A percentile compares a stretch with the other conserved stretches of the same genome.
Conservation (phyloP, 64 coral and sea anemone species). For the Hydrozoanthus tunicans region DNA sequence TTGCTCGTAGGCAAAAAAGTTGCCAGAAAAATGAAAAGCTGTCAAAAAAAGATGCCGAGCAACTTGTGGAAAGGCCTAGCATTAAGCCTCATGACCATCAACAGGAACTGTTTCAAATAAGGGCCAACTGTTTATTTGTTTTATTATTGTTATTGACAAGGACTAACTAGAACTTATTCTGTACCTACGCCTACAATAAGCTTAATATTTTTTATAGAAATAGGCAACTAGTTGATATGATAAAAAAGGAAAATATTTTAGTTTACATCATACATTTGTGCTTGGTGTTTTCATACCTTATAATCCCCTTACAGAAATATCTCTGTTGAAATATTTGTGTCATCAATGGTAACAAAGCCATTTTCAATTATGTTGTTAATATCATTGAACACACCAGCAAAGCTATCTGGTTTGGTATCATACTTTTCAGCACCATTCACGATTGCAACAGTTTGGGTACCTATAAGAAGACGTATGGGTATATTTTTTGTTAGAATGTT, state of each 20-base stretch:
- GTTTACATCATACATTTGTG: slow-evolving; percentile 5
- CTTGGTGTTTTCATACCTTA: slow-evolving; percentile 36
- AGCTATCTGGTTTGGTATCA: background rate
- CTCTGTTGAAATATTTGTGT: slow-evolving; percentile 20
- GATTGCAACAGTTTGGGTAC: slow-evolving; percentile 30
- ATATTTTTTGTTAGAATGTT: background rate
- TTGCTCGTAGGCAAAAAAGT: background rate
- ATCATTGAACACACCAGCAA: slow-evolving; percentile 37
- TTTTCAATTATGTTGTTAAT: slow-evolving; percentile 22
- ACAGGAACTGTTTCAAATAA: no score
- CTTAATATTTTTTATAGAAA: slow-evolving; percentile 4
- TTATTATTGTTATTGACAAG: no score
- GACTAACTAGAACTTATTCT: no score
- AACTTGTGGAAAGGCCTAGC: background rate
- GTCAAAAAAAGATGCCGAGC: background rate
- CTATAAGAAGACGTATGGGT: background rate
- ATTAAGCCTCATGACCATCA: background rate
- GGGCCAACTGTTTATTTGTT: no score
- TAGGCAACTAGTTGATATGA: slow-evolving; percentile 1
- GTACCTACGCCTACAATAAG: background rate
- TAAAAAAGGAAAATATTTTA: slow-evolving; percentile 2
- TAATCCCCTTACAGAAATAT: slow-evolving; percentile 66
- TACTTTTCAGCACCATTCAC: slow-evolving; percentile 14
- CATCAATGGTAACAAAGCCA: slow-evolving; percentile 12
- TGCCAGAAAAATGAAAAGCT: background rate